Conservation (phyloP, 2,113 vertebrate genomes). For the Cyanoderma ruficeps region DNA sequence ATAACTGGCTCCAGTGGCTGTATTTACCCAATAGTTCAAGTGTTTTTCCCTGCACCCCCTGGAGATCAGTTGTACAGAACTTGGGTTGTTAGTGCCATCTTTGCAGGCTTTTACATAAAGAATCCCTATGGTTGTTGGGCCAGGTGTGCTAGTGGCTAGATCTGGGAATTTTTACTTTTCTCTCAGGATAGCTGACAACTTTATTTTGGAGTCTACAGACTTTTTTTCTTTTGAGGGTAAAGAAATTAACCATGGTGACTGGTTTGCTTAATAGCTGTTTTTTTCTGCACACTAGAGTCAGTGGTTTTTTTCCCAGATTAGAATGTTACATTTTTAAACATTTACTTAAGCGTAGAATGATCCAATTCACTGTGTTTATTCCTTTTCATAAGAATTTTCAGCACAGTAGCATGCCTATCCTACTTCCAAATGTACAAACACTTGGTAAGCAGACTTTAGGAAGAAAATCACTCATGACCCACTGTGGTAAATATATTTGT, state of each 20-base stretch:
- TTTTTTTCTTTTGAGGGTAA: background rate
- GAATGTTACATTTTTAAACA: background rate
- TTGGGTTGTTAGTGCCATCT: background rate
- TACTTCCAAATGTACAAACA: background rate
- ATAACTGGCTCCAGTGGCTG: background rate
- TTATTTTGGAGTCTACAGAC: background rate
- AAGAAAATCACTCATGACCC: background rate
- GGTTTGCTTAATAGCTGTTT: background rate
- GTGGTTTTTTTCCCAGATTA: background rate
- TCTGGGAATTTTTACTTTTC: background rate
- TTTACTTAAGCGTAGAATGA: background rate
- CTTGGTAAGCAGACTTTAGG: background rate
- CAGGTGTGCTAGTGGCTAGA: background rate
- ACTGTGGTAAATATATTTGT: background rate
- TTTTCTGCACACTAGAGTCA: background rate
- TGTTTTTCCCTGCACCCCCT: background rate
- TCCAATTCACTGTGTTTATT: slow-evolving; percentile 12
- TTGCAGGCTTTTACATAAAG: background rate
- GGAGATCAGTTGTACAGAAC: background rate
- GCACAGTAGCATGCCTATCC: background rate
- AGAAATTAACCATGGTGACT: background rate
- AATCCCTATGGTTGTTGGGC: background rate
- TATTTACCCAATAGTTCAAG: background rate
- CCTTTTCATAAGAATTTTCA: background rate
- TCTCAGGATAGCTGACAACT: background rate